Percentiles rank a stretch among this genome's conserved stretches.
Conservation (phyloP, 2,888 invertebrate species). For the Neocrepidodera transversa region DNA sequence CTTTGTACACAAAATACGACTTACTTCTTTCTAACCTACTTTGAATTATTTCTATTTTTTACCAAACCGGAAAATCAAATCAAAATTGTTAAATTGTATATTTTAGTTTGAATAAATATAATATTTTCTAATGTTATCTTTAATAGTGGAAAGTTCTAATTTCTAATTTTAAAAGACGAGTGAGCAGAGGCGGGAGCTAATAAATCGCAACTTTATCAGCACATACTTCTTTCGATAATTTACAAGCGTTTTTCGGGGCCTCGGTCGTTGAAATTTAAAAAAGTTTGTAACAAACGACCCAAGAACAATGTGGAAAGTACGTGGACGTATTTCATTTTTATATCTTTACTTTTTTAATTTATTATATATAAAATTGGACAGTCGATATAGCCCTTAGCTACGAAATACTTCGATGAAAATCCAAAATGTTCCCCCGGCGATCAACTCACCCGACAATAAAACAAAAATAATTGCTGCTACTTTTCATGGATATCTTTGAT, state of each 20-base stretch:
- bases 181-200: constrained; percentile 9
- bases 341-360: constrained; percentile 40
- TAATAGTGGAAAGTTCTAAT: too few species aligned
- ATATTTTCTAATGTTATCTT: too few species aligned
- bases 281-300: constrained; percentile 39
- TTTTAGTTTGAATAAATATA: too few species aligned
- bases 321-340: constrained; percentile 40
- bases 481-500: constrained; percentile 29
- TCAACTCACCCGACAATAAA: constrained; percentile 34
- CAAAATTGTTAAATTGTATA: too few species aligned
- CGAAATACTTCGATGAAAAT: constrained; percentile 32
- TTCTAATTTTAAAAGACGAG: constrained; percentile 17
- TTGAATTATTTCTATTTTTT: too few species aligned
- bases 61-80: too few species aligned
- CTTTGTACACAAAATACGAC: too few species aligned
- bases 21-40: too few species aligned
- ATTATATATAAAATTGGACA: constrained; percentile 37
- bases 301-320: constrained; percentile 37
- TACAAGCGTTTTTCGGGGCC: constrained; percentile 16
- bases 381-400: constrained; percentile 25
- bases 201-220: constrained; percentile 26
- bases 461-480: constrained; percentile 32
- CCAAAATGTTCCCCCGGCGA: constrained; percentile 32
- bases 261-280: constrained; percentile 38
- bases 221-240: constrained; percentile 25